Evolutionary conservation across 1,140 invertebrate species (phyloP).

Genomic region (Aphis gossypii): DNA sequence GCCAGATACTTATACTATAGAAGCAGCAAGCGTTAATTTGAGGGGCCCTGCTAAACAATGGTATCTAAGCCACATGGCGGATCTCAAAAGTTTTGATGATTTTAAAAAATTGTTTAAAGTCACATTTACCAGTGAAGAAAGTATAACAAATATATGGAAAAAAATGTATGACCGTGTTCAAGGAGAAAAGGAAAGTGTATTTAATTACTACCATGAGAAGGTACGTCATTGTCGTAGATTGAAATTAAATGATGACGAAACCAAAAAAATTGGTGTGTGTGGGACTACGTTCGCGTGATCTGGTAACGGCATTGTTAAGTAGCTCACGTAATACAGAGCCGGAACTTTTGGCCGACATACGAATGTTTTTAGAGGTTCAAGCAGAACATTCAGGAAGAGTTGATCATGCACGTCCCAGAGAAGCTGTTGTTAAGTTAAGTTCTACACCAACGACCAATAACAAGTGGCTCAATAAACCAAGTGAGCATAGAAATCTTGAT

Average conservation of each 20-base stretch:
- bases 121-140: background rate
- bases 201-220: background rate
- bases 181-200: background rate
- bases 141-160: background rate
- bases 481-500: too few relatives aligned
- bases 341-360: background rate
- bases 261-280: background rate
- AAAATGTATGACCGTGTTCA: background rate
- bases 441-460: background rate
- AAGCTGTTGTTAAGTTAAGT: background rate
- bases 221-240: background rate
- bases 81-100: constrained; percentile 60
- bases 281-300: background rate
- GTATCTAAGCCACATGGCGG: background rate
- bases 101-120: background rate
- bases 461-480: background rate
- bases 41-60: too few relatives aligned
- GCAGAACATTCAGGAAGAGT: too few relatives aligned
- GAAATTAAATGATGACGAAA: background rate
- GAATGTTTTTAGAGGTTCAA: background rate
- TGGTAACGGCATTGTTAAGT: background rate
- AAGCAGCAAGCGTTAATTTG: too few relatives aligned
- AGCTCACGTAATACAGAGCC: background rate
- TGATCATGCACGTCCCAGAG: background rate
- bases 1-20: too few relatives aligned